Evolutionary conservation across 2,888 invertebrate species (phyloP), one percentile per base, ranked within the genome.

Genomic region (Hoplodrina blanda): DNA sequence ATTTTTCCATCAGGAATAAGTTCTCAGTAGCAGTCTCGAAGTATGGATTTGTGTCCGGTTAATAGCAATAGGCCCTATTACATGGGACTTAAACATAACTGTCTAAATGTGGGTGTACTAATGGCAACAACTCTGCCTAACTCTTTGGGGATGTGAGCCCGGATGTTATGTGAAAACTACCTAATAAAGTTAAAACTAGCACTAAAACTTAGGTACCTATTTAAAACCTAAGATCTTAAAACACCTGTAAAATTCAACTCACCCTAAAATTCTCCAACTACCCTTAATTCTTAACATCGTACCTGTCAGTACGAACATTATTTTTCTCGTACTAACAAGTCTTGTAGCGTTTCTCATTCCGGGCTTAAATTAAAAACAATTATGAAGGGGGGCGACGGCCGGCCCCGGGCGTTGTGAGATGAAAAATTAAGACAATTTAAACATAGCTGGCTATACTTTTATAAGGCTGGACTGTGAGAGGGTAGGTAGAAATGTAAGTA

Each of bases 401-500:
- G 72, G 82, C 89, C 92, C 82, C 83, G 86, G 88, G 82, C 87
- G 88, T 88, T 78, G 86, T 76, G 93, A 94, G 90, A 95, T 95
- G 95, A 95, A 95, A 95, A 95, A 95, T 95, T 95, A 95, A 95
- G 92, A 95, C 95, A 95, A 95, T 95, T 95, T 95, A 87, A 90
- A 91, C 92, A 86, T 83, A 89, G 86, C 91, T 88, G 82, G 86
- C 82, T 88, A 80, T 81, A 81, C 84, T 84, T 87, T 86, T 85
- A 85, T 80, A 76, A 71, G 57, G 78, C 83, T 81, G 72, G 76
- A 82, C 75, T 54, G 30, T 55, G 4, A 56, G 65, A 55, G 49
- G 81, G 60, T 76, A 50, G 54, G 52, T 33, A 66, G 67, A 63
- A 11, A 49, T 19, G 13, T 46, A 33, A 44, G 8, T 62, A 5